Evolutionary conservation across 2,888 invertebrate genomes (phyloP).

Genomic region (Drosophila rellima): DNA sequence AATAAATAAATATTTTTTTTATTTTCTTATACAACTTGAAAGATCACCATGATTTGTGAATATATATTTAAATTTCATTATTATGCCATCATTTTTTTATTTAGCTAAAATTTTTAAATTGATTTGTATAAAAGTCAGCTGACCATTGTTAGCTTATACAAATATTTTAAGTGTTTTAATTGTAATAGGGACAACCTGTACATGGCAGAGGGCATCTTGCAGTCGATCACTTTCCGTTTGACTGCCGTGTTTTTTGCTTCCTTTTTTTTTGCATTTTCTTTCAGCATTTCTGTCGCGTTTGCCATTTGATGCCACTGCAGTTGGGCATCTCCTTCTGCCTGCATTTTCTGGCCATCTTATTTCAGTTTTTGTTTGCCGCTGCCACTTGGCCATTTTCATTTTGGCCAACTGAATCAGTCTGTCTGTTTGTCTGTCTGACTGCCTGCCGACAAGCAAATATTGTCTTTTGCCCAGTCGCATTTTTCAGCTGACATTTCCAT

Average conservation of each 20-base stretch:
- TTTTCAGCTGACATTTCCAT: constrained; percentile 59
- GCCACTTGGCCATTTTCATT: constrained; percentile 62
- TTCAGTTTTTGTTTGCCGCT: constrained; percentile 43
- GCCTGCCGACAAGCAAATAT: constrained; percentile 72
- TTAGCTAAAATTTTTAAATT: no score
- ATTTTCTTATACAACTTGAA: no score
- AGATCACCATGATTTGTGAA: no score
- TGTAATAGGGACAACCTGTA: not conserved
- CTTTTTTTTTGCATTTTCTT: constrained; percentile 23
- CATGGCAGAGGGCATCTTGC: not conserved
- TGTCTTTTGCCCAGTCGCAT: constrained; percentile 72
- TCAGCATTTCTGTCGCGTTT: constrained; percentile 46
- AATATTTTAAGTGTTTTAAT: no score
- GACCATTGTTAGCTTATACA: no score
- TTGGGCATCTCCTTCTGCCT: constrained; percentile 13
- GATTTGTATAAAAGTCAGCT: no score
- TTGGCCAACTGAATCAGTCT: constrained; percentile 45
- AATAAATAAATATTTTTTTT: no score
- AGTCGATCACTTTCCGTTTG: not conserved
- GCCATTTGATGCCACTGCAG: constrained; percentile 61
- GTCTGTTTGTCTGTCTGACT: constrained; percentile 28
- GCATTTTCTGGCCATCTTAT: constrained; percentile 51
- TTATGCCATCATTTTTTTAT: no score
- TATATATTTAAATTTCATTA: no score
- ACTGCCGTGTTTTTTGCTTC: not conserved